Percentiles rank a stretch among this genome's conserved stretches.
phyloP scores from a whole-genome alignment of 2,888 invertebrate species.

The Gisinianus flammeolus region DNA sequence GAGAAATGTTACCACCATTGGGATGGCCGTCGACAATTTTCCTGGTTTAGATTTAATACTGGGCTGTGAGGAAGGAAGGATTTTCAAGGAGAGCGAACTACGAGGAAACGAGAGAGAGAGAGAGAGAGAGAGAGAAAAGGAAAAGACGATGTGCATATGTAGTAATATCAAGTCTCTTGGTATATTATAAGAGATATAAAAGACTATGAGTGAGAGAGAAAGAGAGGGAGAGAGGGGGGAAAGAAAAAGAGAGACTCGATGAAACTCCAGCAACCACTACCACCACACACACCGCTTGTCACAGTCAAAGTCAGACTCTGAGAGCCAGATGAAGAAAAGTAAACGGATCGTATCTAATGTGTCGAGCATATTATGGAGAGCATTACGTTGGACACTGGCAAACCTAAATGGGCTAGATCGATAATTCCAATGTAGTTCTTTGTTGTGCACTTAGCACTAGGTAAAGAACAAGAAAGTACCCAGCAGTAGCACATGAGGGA shows the following conservation, averaged over 20 bases:
- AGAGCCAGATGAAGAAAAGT: slow-evolving; percentile 4
- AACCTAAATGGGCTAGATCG: slow-evolving; percentile 6
- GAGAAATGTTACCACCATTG: not conserved
- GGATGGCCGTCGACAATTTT: slow-evolving; percentile 4
- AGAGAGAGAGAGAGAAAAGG: not conserved
- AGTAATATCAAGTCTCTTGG: not conserved
- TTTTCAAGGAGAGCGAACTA: not conserved
- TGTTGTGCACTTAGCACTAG: slow-evolving; percentile 9
- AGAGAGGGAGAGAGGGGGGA: not conserved
- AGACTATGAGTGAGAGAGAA: not conserved
- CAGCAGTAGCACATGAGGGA: too few species aligned
- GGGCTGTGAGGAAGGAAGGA: not conserved
- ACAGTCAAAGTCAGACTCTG: not conserved
- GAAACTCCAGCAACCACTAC: too few species aligned
- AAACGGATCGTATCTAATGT: slow-evolving; percentile 21
- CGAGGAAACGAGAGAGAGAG: not conserved
- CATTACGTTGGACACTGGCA: slow-evolving; percentile 5
- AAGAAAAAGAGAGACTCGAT: too few species aligned
- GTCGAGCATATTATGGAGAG: slow-evolving; percentile 13
- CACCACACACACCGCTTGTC: too few species aligned
- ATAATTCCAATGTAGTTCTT: slow-evolving; percentile 1
- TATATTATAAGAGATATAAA: not conserved
- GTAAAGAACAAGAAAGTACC: too few species aligned
- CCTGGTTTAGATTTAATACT: not conserved
- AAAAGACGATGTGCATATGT: too few species aligned